Base-by-base conservation (phyloP, 2,888 invertebrate genomes). In the Salpingus planirostris region DNA sequence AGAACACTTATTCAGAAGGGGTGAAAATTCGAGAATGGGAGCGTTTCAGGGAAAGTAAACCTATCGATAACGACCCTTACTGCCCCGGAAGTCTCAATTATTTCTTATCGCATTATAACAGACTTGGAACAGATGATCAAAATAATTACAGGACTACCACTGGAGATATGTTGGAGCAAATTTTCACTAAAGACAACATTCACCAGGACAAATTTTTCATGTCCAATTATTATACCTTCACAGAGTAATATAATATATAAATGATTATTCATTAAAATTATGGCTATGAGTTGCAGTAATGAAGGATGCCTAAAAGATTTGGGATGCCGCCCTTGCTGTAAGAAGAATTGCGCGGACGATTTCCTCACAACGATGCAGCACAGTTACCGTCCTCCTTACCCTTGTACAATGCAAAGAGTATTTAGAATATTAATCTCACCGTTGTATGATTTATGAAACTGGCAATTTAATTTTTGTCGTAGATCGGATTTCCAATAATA, bases 21-120 rank as follows among this genome's bases (percentile, higher is more conserved):
- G 63, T 65, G 4, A 71, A 69, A 58, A 61, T 67, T 12, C 62
- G 66, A 29, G 54, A 68, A 39, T 73, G 73, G 73, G 65, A 70
- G 34, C 65, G 41, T 26, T 44, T 57, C 5, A 48, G 57, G 13
- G 62, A 65, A 43, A 64, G 65, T 1, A 65, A 67, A 40, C 68
- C 65, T 29, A 68, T 66, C 40, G 72, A 73, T 47, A 68, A 69
- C 42, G 64, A 71, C 42, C 65, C 68, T 1, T 71, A 68, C 39
- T 61, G 67, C 11, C 68, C 69, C 38, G 48, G 49, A 6, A 53
- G 67, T 11, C 64, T 69, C 43, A 70, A 71, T 42, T 64, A 67
- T 21, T 47, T 48, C 33, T 13, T 69, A 3, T 69, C 71, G 38
- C 70, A 71, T 3, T 71, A 73, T 49, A 48, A 54, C 5, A 63